phyloP scores from a whole-genome alignment of 1,140 invertebrate species.

The Calephelis nemesis region DNA sequence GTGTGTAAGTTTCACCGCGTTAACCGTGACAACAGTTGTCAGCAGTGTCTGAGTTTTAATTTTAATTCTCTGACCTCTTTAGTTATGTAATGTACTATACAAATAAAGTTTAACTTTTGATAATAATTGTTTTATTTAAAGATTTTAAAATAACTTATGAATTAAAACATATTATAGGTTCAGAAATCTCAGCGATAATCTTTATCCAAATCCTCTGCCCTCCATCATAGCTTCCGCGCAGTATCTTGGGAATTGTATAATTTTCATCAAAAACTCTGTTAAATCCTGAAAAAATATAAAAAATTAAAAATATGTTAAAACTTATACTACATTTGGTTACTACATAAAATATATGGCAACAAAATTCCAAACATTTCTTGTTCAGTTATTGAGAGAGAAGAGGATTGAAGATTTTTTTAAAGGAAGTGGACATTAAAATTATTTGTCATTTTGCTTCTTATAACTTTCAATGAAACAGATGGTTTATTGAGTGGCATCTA shows the following conservation, averaged over 20 bases:
- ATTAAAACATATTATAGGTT: not conserved
- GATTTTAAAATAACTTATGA: constrained; percentile 6
- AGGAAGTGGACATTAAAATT: too few species aligned
- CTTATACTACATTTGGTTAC: too few species aligned
- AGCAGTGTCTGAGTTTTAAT: not conserved
- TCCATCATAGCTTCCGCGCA: constrained; percentile 84
- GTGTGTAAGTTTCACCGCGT: too few species aligned
- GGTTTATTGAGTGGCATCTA: too few species aligned
- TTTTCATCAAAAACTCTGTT: constrained; percentile 84
- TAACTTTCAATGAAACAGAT: too few species aligned
- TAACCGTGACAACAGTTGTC: too few species aligned
- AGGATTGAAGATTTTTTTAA: too few species aligned
- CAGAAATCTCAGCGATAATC: not conserved
- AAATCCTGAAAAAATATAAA: constrained; percentile 79
- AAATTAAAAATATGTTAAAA: not conserved
- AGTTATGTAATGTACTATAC: not conserved
- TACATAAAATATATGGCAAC: too few species aligned
- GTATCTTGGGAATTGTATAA: constrained; percentile 84
- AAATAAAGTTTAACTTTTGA: constrained; percentile 6
- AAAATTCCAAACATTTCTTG: too few species aligned
- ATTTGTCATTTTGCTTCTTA: too few species aligned
- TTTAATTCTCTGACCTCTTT: constrained; percentile 1
- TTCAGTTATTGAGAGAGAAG: too few species aligned
- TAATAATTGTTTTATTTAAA: constrained; percentile 2
- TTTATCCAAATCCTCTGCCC: constrained; percentile 69